Conservation (phyloP, 1,140 invertebrate genomes). For the Hyposmocoma kahamanoa region DNA sequence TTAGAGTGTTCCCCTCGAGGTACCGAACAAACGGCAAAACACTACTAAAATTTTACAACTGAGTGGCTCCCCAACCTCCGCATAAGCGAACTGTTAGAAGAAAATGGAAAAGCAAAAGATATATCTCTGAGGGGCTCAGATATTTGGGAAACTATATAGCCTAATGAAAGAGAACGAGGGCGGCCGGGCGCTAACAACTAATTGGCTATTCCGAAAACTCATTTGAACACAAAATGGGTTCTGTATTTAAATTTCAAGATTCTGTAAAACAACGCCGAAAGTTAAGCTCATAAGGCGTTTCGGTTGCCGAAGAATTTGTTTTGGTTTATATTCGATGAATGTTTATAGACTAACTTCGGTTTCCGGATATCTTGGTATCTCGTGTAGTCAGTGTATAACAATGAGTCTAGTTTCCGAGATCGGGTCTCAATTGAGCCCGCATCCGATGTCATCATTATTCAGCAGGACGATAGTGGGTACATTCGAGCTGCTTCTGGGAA, state of each 20-base stretch:
- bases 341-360: no score
- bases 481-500: constrained; percentile 51
- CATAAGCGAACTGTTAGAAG: constrained; percentile 33
- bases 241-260: constrained; percentile 72
- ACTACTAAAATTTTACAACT: constrained; percentile 58
- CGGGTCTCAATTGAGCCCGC: constrained; percentile 24
- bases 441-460: constrained; percentile 53
- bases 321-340: no score
- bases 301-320: constrained; percentile 40
- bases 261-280: constrained; percentile 64
- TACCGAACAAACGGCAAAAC: constrained; percentile 39
- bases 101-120: constrained; percentile 63
- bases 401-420: no score
- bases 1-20: no score
- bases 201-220: constrained; percentile 73
- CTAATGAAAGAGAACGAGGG: constrained; percentile 70
- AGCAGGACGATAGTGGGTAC: constrained; percentile 34
- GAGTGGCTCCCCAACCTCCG: constrained; percentile 27
- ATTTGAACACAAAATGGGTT: constrained; percentile 73
- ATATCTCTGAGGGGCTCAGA: constrained; percentile 61
- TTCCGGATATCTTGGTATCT: no score
- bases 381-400: no score
- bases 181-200: constrained; percentile 70
- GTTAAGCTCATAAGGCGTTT: constrained; percentile 60
- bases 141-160: constrained; percentile 71